Evolutionary conservation across 2,888 invertebrate species (phyloP), one percentile per base, ranked within the genome.

Genomic region (Pelosia muscerda): DNA sequence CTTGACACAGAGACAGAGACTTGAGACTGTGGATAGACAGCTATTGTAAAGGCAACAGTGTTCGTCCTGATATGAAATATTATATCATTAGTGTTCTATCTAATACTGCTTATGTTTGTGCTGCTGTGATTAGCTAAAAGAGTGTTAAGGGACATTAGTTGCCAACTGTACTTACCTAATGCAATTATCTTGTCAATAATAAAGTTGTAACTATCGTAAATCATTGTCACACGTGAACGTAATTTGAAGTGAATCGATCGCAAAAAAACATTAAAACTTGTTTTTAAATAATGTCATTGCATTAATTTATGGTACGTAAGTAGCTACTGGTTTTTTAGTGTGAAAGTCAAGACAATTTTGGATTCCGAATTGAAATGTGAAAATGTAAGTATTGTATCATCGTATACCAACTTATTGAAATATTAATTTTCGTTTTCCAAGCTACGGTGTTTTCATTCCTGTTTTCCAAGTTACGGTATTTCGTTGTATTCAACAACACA

Each of bases 1-100:
- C 75, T 74, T 71, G 74, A 77, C 81, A 83, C 74, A n/a, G n/a
- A n/a, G n/a, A n/a, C n/a, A n/a, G n/a, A n/a, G n/a, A 74, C 73
- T 70, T 65, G 68, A 72, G 69, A 76, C 74, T 71, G 62, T 70
- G 73, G 72, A 73, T 72, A 70, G 73, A 79, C 76, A 68, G 34
- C 69, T 69, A 76, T 82, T 83, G 78, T 81, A 75, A 72, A 75
- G 56, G 71, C 23, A 55, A 49, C 74, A 76, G 74, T 72, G 68
- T 79, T 71, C 38, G 61, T 38, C 28, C 38, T 42, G 42, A 60
- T 55, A 22, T 49, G 5, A n/a, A n/a, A n/a, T 42, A 19, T 42
- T 42, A 19, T 1, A 19, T 19, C 42, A 19, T 19, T n/a, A 49
- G n/a, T n/a, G n/a, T n/a, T 49, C 49, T n/a, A 49, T 49, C 9